Base-by-base conservation (phyloP, 2,888 invertebrate species). In the Netelia melanura region DNA sequence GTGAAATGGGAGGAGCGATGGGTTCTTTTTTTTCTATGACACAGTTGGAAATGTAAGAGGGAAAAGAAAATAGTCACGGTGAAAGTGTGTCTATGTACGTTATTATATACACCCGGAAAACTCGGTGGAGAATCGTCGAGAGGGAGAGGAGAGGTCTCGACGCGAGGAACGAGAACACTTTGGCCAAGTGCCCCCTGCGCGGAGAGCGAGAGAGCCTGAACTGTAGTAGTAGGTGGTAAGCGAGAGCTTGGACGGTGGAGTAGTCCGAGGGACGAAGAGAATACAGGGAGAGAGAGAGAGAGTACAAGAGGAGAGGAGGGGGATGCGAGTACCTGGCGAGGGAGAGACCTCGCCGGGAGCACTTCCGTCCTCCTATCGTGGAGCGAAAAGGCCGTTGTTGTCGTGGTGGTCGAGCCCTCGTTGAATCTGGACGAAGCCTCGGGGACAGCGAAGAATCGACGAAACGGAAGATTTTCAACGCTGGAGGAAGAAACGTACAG, bases 391-490 rank as follows among this genome's bases (percentile, higher is more conserved):
- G 64, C 56, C 70, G 70, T 62, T 78, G 65, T 62, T 44, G 72
- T 78, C 54, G 72, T 48, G 38, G 52, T 62, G 38, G 38, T 38
- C 38, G 38, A 38, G 38, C 38, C 74, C n/a, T 62, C 68, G 80
- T 67, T 23, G 17, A n/a, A 58, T 48, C 64, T 52, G 58, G 61
- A 25, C 48, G 54, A 54, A 43, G 61, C 17, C 48, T 61, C 65
- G 9, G n/a, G n/a, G 21, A 1, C 21, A 5, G 67, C 52, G 54
- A 70, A 79, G 76, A 77, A 83, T 88, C 84, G 79, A 86, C 86
- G 83, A 72, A 58, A 65, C 72, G 70, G 75, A 81, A 82, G 58
- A 82, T 84, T 84, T 81, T 79, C 86, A 80, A 81, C 65, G 70
- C 10, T 11, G 54, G 44, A 61, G 74, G 62, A 75, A 17, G 56